Conservation (phyloP, 1,140 invertebrate species). For the Drosophila erecta region DNA sequence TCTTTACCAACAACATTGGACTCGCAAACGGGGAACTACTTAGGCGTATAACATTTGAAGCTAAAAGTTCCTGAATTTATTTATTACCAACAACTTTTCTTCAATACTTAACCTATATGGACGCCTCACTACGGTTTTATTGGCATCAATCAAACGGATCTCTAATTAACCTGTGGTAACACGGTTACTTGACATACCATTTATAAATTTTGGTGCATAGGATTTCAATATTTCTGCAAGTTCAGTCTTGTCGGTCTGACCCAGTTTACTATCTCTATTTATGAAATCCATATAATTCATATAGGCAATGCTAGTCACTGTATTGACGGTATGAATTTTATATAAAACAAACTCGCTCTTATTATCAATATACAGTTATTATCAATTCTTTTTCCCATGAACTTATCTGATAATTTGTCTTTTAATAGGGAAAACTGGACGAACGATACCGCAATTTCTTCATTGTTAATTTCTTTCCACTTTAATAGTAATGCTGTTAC, state of each 20-base stretch:
- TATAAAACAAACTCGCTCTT: too few relatives aligned
- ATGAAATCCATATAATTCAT: neutral
- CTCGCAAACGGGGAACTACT: conserved; percentile 1
- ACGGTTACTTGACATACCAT: conserved; percentile 8
- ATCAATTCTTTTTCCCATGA: too few relatives aligned
- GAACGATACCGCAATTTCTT: too few relatives aligned
- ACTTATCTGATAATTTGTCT: too few relatives aligned
- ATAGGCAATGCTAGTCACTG: neutral
- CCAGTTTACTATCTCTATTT: neutral
- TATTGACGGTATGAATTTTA: too few relatives aligned
- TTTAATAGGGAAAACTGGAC: too few relatives aligned
- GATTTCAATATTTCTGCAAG: neutral
- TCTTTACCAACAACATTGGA: neutral
- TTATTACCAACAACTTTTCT: conserved; percentile 1
- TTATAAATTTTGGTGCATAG: conserved; percentile 15
- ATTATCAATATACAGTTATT: too few relatives aligned
- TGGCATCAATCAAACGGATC: conserved; percentile 17
- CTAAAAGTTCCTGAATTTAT: conserved; percentile 5
- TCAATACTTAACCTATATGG: neutral
- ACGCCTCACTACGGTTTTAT: conserved; percentile 6
- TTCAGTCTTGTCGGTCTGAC: neutral
- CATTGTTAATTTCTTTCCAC: too few relatives aligned
- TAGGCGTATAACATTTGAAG: conserved; percentile 1
- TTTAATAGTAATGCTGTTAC: too few relatives aligned
- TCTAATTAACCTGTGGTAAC: conserved; percentile 17